A percentile compares a stretch with the other conserved stretches of the same genome.
Evolutionary conservation across 2,113 vertebrate genomes (phyloP).

Genomic region (Sturnus vulgaris): DNA sequence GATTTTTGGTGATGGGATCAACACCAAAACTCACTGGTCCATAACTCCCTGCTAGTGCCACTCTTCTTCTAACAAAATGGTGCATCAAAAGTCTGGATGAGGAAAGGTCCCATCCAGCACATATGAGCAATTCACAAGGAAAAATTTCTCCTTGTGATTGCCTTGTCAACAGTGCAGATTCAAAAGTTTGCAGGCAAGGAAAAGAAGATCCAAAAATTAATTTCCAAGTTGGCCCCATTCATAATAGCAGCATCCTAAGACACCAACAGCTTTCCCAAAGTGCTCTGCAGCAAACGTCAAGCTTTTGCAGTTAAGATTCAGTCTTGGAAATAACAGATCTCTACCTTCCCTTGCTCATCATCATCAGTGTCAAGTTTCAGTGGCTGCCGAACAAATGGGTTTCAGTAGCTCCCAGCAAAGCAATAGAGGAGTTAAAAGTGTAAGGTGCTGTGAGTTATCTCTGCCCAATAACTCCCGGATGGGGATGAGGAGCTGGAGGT

Average conservation of each 20-base stretch:
- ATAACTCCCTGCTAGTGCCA: not conserved
- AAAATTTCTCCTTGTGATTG: not conserved
- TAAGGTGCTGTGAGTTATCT: not conserved
- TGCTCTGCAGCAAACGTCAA: not conserved
- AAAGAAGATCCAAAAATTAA: not conserved
- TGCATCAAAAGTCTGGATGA: not conserved
- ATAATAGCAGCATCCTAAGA: not conserved
- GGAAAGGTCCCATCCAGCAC: not conserved
- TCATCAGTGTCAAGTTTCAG: constrained; percentile 43
- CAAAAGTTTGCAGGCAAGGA: not conserved
- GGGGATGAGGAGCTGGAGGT: not conserved
- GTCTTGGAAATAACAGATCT: constrained; percentile 7
- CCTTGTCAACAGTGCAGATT: not conserved
- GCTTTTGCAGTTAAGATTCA: not conserved
- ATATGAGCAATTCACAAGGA: not conserved
- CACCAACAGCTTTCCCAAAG: not conserved
- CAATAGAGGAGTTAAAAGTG: not conserved
- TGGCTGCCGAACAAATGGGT: not conserved
- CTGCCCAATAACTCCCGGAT: not conserved
- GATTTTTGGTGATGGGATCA: not conserved
- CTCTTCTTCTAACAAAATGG: not conserved
- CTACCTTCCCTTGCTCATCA: not conserved
- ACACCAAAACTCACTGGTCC: not conserved
- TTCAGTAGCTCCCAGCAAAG: constrained; percentile 19
- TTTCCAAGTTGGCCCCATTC: not conserved